Evolutionary conservation across 1,140 invertebrate genomes (phyloP).

Genomic region (Hormaphis cornu): DNA sequence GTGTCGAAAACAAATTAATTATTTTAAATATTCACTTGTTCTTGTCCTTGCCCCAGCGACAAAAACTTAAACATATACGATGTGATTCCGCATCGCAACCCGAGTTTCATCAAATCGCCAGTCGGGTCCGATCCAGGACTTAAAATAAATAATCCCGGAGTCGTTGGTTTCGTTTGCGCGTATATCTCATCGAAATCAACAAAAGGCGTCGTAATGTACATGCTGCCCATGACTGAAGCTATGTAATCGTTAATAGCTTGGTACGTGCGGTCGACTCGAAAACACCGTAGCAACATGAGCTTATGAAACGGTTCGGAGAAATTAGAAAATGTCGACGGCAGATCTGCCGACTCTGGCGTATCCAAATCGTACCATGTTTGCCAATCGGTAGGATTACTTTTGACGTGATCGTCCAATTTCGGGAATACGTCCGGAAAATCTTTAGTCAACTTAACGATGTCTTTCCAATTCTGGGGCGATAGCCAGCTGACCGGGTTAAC

Average conservation of each 20-base stretch:
- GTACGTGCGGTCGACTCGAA: conserved; percentile 76
- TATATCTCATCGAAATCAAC: conserved; percentile 66
- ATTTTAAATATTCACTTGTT: conserved; percentile 49
- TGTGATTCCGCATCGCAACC: conserved; percentile 52
- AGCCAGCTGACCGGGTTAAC: conserved; percentile 24
- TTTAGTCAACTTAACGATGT: conserved; percentile 58
- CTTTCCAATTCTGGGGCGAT: conserved; percentile 60
- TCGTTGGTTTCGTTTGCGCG: conserved; percentile 65
- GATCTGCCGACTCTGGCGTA: conserved; percentile 55
- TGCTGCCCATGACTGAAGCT: conserved; percentile 66
- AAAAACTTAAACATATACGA: conserved; percentile 67
- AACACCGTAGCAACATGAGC: conserved; percentile 74
- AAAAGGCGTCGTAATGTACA: conserved; percentile 73
- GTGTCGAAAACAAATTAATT: background rate
- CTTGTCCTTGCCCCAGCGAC: conserved; percentile 82
- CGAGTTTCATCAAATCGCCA: conserved; percentile 76
- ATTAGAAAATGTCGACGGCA: conserved; percentile 58
- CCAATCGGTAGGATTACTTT: conserved; percentile 53
- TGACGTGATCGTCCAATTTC: conserved; percentile 56
- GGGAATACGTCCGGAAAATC: conserved; percentile 61
- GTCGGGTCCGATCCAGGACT: conserved; percentile 82
- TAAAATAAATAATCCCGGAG: conserved; percentile 77
- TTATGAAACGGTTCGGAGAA: conserved; percentile 57
- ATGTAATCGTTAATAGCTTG: conserved; percentile 68
- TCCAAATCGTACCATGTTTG: conserved; percentile 75